Percentiles rank a stretch among this genome's conserved stretches.
phyloP scores from a whole-genome alignment of 2,113 vertebrate species.

The Amblyornis subalaris region DNA sequence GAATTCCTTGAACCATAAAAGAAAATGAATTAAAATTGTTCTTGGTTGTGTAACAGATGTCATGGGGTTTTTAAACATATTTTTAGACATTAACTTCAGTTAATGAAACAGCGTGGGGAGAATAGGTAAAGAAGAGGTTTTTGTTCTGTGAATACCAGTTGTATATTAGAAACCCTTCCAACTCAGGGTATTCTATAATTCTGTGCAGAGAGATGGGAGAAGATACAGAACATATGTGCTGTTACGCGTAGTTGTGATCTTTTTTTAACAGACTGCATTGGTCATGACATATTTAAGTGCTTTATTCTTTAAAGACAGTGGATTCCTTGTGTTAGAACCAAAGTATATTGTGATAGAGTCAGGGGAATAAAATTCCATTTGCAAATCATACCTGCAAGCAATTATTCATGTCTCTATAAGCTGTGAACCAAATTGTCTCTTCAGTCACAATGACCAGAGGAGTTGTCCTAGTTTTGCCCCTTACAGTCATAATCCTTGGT shows the following conservation, averaged over 20 bases:
- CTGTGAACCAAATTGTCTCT: background rate
- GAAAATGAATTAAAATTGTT: background rate
- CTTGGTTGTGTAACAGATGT: background rate
- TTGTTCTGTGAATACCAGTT: background rate
- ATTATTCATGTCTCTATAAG: background rate
- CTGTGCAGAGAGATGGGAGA: background rate
- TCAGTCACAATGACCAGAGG: background rate
- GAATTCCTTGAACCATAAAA: background rate
- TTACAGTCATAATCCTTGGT: background rate
- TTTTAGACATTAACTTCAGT: background rate
- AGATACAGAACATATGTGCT: background rate
- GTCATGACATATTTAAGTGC: background rate
- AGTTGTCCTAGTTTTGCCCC: background rate
- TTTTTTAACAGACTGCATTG: background rate
- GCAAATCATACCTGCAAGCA: background rate
- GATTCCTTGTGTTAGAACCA: background rate
- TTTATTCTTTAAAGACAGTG: background rate
- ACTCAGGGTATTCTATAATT: background rate
- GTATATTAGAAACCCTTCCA: background rate
- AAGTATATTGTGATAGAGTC: background rate
- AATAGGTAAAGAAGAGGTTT: background rate
- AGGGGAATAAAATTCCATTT: background rate
- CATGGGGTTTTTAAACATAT: background rate
- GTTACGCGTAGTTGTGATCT: background rate
- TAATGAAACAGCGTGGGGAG: background rate